Conservation (phyloP, 23 tunicate genomes). For the Ciona savignyi region DNA sequence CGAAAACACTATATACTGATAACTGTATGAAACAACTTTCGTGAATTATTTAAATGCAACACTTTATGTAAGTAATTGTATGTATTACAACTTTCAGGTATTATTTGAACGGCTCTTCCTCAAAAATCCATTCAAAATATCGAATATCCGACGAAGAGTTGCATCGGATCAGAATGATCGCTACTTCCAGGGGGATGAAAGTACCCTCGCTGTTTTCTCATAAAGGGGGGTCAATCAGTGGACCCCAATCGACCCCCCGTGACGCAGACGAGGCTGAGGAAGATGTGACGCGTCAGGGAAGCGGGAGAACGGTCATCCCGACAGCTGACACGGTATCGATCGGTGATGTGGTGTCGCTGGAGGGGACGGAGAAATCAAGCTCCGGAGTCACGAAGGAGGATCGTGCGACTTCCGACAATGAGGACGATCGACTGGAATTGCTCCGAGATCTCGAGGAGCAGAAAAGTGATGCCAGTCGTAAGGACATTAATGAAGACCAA, state of each 20-base stretch:
- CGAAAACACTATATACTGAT: too few species aligned
- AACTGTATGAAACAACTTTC: too few species aligned
- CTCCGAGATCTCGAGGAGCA: neutral
- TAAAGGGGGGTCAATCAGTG: conserved; percentile 19
- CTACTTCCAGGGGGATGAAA: conserved; percentile 61
- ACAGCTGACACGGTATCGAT: conserved; percentile 62
- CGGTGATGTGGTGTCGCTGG: conserved; percentile 31
- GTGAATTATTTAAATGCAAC: too few species aligned
- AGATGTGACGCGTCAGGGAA: conserved; percentile 21
- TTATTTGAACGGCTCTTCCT: conserved; percentile 75
- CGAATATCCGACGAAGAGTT: conserved; percentile 61
- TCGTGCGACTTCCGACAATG: conserved; percentile 71
- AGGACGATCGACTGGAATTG: conserved; percentile 19
- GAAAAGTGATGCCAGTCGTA: neutral
- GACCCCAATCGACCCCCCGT: conserved; percentile 76
- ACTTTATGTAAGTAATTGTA: too few species aligned
- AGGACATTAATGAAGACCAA: neutral
- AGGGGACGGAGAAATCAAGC: conserved; percentile 30
- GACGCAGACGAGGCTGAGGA: conserved; percentile 16
- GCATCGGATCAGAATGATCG: conserved; percentile 38
- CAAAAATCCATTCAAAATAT: conserved; percentile 54
- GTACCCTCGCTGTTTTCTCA: conserved; percentile 11
- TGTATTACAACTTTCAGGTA: conserved; percentile 75
- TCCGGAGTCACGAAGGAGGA: conserved; percentile 39
- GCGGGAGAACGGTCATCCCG: conserved; percentile 74